phyloP scores from a whole-genome alignment of 2,113 vertebrate genomes.

The Sorex fumeus region DNA sequence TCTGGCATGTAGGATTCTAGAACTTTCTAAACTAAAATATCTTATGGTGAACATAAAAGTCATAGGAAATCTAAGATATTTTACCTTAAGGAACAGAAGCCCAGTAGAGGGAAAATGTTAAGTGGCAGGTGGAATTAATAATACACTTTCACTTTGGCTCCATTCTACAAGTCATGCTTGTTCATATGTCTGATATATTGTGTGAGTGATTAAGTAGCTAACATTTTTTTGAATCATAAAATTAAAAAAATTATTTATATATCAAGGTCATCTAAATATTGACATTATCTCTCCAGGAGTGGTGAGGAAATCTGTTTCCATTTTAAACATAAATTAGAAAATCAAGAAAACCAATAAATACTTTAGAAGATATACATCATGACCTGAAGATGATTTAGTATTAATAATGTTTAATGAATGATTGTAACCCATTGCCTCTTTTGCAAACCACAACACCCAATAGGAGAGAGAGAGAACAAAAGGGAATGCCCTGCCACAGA shows the following conservation, averaged over 20 bases:
- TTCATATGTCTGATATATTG: neutral
- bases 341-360: neutral
- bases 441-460: too few relatives aligned
- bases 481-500: too few relatives aligned
- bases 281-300: neutral
- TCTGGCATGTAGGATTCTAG: constrained; percentile 22
- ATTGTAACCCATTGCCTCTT: too few relatives aligned
- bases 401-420: neutral
- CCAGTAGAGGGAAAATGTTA: neutral
- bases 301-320: neutral
- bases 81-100: neutral
- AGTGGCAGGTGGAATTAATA: neutral
- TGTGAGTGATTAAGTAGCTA: neutral
- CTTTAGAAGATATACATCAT: neutral
- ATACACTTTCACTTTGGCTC: neutral
- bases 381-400: neutral
- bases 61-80: neutral
- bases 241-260: neutral
- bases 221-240: neutral
- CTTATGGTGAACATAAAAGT: neutral
- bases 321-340: constrained; percentile 29
- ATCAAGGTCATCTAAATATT: neutral
- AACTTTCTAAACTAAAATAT: neutral
- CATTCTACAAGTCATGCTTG: neutral
- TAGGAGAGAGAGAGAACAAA: too few relatives aligned